Base-by-base conservation (phyloP, 2,797 vertebrate species). In the Aulostomus chinensis region DNA sequence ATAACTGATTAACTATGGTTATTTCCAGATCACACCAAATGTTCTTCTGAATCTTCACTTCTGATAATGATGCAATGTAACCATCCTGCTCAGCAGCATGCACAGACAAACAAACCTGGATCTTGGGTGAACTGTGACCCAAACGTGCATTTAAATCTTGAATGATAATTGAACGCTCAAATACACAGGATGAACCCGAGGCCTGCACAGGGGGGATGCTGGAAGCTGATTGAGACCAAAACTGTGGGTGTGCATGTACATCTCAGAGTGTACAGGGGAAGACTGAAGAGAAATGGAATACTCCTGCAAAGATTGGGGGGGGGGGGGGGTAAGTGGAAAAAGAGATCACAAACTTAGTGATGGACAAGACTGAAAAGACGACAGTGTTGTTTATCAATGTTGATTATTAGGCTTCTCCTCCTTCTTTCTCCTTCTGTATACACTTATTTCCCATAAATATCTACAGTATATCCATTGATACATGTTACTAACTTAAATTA, bases 201-300 rank as follows among this genome's bases (percentile, higher is more conserved):
- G 65, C 54, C 66, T 41, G 60, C 20, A 67, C 51, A 46, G 63
- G 54, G 56, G 52, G 25, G n/a, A n/a, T 10, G 65, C 26, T 47
- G 53, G 40, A 35, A 61, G 52, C 55, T 9, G 11, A 22, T 33
- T 9, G 8, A 43, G 57, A 53, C 25, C 2, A 32, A 59, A 68
- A 37, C 38, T 41, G 69, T 54, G 59, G 68, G 33, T 49, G 76
- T 41, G 47, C 33, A 20, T 14, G 61, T 63, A 65, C 48, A 55
- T 73, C 51, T 68, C 17, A 43, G 58, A 52, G 53, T 68, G 70
- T 47, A 63, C 79, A 39, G 48, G 65, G 81, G 73, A 79, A 79
- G 74, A 81, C 80, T 74, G 69, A 70, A 39, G 59, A 41, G 16
- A 67, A 40, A 47, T 2, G 12, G 41, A 58, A 58, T 4, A 10